These are phyloP conservation scores for Apostichopus japonicus DNA, from an alignment of 35 echinoderm and acorn worm species.

Conservation along the genomic window DNA sequence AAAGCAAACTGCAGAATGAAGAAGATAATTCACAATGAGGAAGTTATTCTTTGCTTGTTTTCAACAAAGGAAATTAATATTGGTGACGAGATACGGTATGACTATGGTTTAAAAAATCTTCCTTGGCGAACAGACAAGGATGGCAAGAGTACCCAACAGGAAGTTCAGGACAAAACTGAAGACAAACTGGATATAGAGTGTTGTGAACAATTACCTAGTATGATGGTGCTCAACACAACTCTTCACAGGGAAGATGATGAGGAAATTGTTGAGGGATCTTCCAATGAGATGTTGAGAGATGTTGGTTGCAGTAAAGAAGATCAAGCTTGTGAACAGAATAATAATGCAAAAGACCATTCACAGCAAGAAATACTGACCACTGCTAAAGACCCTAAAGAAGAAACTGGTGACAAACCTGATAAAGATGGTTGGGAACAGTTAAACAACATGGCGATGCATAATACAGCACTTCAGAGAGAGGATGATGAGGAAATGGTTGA, in stretches of 20 bases:
- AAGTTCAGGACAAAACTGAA: neutral
- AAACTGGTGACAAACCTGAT: too few relatives aligned
- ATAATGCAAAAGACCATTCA: neutral
- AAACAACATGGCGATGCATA: too few relatives aligned
- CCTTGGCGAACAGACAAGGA: neutral
- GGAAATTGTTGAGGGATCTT: neutral
- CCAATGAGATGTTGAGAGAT: neutral
- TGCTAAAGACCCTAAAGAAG: too few relatives aligned
- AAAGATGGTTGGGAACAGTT: too few relatives aligned
- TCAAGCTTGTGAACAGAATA: neutral
- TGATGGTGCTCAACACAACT: neutral
- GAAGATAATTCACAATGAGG: neutral
- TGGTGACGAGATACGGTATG: neutral
- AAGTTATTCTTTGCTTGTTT: slow-evolving; percentile 13
- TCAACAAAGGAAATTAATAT: neutral
- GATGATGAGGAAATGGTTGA: too few relatives aligned
- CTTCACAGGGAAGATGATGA: neutral
- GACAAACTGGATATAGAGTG: neutral
- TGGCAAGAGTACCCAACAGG: neutral
- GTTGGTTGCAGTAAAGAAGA: neutral
- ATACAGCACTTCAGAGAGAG: too few relatives aligned
- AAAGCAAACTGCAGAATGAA: neutral
- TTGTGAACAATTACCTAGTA: neutral
- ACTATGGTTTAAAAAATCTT: slow-evolving; percentile 3
- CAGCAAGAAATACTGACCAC: too few relatives aligned